Percentiles rank a stretch among this genome's conserved stretches.
Evolutionary conservation across 1,140 invertebrate genomes (phyloP).

Genomic region (Ooceraea biroi): DNA sequence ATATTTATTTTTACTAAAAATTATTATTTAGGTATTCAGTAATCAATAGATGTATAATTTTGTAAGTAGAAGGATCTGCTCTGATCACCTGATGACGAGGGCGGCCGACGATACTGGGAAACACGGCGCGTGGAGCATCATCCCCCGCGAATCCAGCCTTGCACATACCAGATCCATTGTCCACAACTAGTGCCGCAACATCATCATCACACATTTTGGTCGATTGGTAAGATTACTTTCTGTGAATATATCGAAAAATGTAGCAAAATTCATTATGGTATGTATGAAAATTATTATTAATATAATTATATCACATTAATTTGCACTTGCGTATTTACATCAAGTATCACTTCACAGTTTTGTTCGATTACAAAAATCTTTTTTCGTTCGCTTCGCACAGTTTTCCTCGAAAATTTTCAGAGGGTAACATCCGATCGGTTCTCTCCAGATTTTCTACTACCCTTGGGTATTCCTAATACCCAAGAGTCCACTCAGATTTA

Average conservation of each 20-base stretch:
- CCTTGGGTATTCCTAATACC: not conserved
- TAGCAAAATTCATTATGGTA: not conserved
- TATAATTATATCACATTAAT: not conserved
- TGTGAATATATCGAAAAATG: conserved; percentile 23
- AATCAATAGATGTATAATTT: not conserved
- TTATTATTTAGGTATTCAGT: too few species aligned
- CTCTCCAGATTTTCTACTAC: not conserved
- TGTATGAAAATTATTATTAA: not conserved
- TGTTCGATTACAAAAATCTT: conserved; percentile 16
- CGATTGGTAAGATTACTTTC: conserved; percentile 57
- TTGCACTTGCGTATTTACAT: conserved; percentile 5
- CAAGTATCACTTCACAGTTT: conserved; percentile 30
- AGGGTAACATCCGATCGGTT: not conserved
- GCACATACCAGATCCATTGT: conserved; percentile 95
- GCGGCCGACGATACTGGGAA: conserved; percentile 91
- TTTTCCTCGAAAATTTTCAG: not conserved
- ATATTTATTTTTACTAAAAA: too few species aligned
- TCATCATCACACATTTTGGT: conserved; percentile 91
- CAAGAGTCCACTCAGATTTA: not conserved
- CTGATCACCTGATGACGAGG: conserved; percentile 87
- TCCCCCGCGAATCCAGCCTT: conserved; percentile 94
- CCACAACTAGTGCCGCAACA: conserved; percentile 92
- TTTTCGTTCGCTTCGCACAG: not conserved
- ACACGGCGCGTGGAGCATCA: conserved; percentile 92
- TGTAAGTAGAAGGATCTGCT: not conserved